Evolutionary conservation across 2,888 invertebrate species (phyloP).

Genomic region (Leucania comma): DNA sequence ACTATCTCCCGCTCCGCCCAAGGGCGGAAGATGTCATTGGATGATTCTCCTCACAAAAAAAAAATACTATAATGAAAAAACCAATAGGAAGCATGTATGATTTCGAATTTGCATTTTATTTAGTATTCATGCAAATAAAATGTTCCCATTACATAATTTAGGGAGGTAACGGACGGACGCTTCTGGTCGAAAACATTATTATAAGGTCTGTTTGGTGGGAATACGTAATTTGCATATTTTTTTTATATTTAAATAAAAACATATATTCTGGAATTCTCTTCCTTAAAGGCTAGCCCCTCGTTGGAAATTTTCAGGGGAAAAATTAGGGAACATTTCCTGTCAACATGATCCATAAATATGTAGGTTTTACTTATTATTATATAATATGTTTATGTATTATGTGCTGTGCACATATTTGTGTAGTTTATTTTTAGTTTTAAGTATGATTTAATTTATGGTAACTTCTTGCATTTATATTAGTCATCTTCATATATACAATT

Average conservation of each 20-base stretch:
- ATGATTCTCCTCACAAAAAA: too few species aligned
- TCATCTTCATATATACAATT: too few species aligned
- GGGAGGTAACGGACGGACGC: constrained; percentile 44
- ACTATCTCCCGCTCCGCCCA: too few species aligned
- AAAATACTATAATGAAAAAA: constrained; percentile 15
- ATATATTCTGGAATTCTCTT: not conserved
- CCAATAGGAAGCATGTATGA: constrained; percentile 16
- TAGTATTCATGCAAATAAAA: constrained; percentile 55
- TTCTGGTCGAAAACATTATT: constrained; percentile 43
- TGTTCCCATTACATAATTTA: constrained; percentile 50
- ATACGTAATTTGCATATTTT: constrained; percentile 41
- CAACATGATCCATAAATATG: too few species aligned
- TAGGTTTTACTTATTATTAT: not conserved
- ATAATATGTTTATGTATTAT: not conserved
- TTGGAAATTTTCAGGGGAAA: too few species aligned
- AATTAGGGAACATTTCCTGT: too few species aligned
- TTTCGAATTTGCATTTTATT: constrained; percentile 45
- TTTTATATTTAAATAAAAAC: constrained; percentile 11
- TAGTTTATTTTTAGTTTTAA: too few species aligned
- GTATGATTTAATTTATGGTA: too few species aligned
- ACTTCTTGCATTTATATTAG: too few species aligned
- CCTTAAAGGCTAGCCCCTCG: too few species aligned
- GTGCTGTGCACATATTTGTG: too few species aligned
- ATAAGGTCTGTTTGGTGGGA: constrained; percentile 35
- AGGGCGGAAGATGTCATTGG: too few species aligned